Evolutionary conservation across 2,888 invertebrate genomes (phyloP).

Genomic region (Nomada goodeniana): DNA sequence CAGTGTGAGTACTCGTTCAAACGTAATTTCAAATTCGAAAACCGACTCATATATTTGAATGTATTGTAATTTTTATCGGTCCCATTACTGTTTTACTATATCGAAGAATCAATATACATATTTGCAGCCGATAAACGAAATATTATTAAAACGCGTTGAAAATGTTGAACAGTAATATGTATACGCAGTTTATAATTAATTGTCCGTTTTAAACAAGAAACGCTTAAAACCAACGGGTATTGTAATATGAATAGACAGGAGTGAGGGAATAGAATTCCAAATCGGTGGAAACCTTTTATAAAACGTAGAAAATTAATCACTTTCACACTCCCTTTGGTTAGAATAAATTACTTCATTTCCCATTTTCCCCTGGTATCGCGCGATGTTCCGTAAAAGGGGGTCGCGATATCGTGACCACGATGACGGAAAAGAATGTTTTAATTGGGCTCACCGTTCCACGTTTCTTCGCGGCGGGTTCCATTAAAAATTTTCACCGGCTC

Average conservation of each 20-base stretch:
- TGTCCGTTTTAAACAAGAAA: neutral
- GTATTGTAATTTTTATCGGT: too few relatives aligned
- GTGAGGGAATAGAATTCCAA: neutral
- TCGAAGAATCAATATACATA: neutral
- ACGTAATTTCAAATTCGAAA: too few relatives aligned
- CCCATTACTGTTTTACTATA: neutral
- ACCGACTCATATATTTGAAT: too few relatives aligned
- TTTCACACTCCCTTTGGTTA: neutral
- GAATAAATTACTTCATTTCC: neutral
- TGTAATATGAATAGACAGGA: neutral
- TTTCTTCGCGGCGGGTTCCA: constrained; percentile 39
- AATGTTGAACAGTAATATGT: too few relatives aligned
- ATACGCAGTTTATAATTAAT: too few relatives aligned
- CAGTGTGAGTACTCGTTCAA: too few relatives aligned
- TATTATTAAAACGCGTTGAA: too few relatives aligned
- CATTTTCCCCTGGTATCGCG: neutral
- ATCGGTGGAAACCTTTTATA: neutral
- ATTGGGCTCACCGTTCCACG: constrained; percentile 39
- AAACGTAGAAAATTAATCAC: neutral
- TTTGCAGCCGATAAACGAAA: neutral
- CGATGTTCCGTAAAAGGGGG: neutral
- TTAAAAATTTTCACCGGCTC: constrained; percentile 60
- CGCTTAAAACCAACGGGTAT: neutral
- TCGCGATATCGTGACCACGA: constrained; percentile 12
- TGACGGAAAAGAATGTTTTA: constrained; percentile 38